These are phyloP conservation scores for Digitonthophagus gazella DNA, from an alignment of 2,888 invertebrate genomes.

Conservation along the genomic window DNA sequence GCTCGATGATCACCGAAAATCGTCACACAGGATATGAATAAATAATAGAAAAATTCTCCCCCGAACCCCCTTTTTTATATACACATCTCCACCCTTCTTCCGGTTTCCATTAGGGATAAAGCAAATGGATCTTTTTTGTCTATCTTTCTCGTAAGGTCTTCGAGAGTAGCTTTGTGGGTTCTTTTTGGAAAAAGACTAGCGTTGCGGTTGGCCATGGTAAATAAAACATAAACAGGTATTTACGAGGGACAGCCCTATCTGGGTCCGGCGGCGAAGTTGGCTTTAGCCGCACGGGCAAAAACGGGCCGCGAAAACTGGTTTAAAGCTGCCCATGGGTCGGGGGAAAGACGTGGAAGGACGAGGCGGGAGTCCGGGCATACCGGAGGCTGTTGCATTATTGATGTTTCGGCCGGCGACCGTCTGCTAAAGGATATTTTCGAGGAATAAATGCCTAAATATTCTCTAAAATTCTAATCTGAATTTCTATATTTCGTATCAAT, in stretches of 20 bases:
- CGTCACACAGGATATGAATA: neutral
- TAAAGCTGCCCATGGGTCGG: neutral
- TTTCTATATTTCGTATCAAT: neutral
- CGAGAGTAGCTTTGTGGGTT: too few relatives aligned
- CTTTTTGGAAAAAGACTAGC: neutral
- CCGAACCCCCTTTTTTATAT: neutral
- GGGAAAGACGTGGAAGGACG: neutral
- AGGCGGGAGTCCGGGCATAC: neutral
- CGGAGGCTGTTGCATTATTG: neutral
- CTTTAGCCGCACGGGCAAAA: slow-evolving; percentile 10
- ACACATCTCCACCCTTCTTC: neutral
- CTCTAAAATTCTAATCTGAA: neutral
- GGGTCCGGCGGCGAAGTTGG: slow-evolving; percentile 6
- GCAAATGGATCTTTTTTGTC: neutral
- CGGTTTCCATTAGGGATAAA: neutral
- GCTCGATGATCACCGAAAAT: neutral
- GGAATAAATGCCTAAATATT: neutral
- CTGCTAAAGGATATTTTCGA: neutral
- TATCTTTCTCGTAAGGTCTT: too few relatives aligned
- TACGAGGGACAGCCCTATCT: slow-evolving; percentile 16
- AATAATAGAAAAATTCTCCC: neutral
- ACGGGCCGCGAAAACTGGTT: slow-evolving; percentile 14
- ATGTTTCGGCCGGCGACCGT: neutral
- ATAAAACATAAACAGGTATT: slow-evolving; percentile 28
- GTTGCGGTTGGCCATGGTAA: slow-evolving; percentile 19